Evolutionary conservation across 2,888 invertebrate species (phyloP).

Genomic region (Lottia scabra): DNA sequence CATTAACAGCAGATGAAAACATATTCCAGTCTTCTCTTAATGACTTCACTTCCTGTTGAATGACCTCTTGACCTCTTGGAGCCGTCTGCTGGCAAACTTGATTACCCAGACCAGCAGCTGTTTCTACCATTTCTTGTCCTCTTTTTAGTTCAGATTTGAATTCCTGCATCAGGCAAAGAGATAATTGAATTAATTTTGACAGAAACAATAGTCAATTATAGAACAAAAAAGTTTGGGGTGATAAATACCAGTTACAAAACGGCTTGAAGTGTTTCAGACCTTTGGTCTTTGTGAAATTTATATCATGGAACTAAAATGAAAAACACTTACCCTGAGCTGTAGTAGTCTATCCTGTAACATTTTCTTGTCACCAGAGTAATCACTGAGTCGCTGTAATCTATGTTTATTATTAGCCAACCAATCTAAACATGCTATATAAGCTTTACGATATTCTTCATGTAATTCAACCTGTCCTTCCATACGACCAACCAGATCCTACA

Average conservation of each 20-base stretch:
- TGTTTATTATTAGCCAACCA: conserved; percentile 93
- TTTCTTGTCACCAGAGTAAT: conserved; percentile 88
- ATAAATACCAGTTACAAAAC: too few species aligned
- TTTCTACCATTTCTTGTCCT: conserved; percentile 74
- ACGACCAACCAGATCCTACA: conserved; percentile 80
- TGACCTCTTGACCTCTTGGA: conserved; percentile 57
- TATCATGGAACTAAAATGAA: too few species aligned
- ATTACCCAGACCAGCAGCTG: conserved; percentile 76
- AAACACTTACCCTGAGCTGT: conserved; percentile 52
- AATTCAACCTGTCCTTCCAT: conserved; percentile 80
- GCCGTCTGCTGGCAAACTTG: conserved; percentile 75
- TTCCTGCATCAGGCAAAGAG: conserved; percentile 57
- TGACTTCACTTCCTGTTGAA: conserved; percentile 58
- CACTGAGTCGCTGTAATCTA: conserved; percentile 81
- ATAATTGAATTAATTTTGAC: background rate
- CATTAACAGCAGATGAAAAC: conserved; percentile 71
- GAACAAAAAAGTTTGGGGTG: too few species aligned
- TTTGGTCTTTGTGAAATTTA: too few species aligned
- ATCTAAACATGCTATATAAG: conserved; percentile 58
- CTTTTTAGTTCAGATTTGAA: conserved; percentile 74
- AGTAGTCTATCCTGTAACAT: conserved; percentile 81
- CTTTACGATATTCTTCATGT: conserved; percentile 78
- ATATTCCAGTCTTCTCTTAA: conserved; percentile 62
- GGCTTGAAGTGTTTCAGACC: too few species aligned
- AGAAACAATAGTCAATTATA: too few species aligned